Percentiles rank a stretch among this genome's conserved stretches.
These are phyloP conservation scores for Drosophila sordidapex DNA, from an alignment of 2,888 invertebrate genomes.

Conservation along the genomic window DNA sequence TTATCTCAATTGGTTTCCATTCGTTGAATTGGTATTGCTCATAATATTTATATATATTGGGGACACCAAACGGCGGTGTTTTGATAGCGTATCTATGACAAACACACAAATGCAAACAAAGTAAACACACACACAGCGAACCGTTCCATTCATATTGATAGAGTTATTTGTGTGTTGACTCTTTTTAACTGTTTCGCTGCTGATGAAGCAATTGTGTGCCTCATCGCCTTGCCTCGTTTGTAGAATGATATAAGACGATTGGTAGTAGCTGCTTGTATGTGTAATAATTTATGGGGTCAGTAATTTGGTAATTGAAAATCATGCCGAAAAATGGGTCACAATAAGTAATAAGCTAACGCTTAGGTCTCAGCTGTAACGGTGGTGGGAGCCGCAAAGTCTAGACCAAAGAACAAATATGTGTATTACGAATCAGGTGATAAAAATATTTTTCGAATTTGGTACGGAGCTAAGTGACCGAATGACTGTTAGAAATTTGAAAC, in stretches of 20 bases:
- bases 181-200: slow-evolving; percentile 40
- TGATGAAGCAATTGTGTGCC: slow-evolving; percentile 52
- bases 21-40: slow-evolving; percentile 38
- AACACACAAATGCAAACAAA: slow-evolving; percentile 31
- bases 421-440: background rate
- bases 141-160: slow-evolving; percentile 42
- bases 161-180: slow-evolving; percentile 33
- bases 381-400: slow-evolving; percentile 34
- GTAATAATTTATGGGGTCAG: slow-evolving; percentile 69
- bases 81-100: slow-evolving; percentile 67
- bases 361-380: slow-evolving; percentile 19
- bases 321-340: slow-evolving; percentile 58
- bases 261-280: slow-evolving; percentile 17
- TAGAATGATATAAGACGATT: slow-evolving; percentile 36
- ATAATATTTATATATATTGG: slow-evolving; percentile 39
- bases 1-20: slow-evolving; percentile 42
- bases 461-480: background rate
- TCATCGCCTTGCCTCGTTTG: slow-evolving; percentile 13
- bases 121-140: slow-evolving; percentile 10
- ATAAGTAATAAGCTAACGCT: slow-evolving; percentile 9
- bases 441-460: background rate
- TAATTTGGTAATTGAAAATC: slow-evolving; percentile 72
- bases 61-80: slow-evolving; percentile 32
- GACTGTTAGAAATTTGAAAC: background rate
- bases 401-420: slow-evolving; percentile 29